Evolutionary conservation across 2,888 invertebrate genomes (phyloP), one percentile per base, ranked within the genome.

Genomic region (Tachystola acroxantha): DNA sequence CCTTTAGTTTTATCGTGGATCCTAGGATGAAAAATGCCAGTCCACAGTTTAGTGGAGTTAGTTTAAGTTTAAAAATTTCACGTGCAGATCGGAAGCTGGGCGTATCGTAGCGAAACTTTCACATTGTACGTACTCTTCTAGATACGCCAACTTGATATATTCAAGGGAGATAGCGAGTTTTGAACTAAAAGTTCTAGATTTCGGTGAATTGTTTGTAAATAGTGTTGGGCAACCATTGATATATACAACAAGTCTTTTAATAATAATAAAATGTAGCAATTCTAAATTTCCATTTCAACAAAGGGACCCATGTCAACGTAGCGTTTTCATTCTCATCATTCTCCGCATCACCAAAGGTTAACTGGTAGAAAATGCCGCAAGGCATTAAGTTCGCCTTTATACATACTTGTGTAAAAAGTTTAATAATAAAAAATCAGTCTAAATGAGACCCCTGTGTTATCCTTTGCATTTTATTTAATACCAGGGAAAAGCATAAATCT

Each of bases 121-220:
- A 7, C 27, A 11, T 27, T 27, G 27, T 27, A 27, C 12, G 5
- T 10, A 10, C 24, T 4, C n/a, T n/a, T n/a, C n/a, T n/a, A 32
- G 32, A 32, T 32, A 22, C 20, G 22, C 20, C 19, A 10, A n/a
- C 10, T 10, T 63, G 67, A 69, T 68, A 64, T 62, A 65, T 58
- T 55, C 62, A 37, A 45, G 29, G 30, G 43, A 54, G 66, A 67
- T 66, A 64, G 48, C 36, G 49, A 61, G 45, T 61, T 61, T 41
- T 40, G 40, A 24, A 53, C 53, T 52, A 53, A 47, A 48, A 47
- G 27, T 27, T 53, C 45, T 43, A 50, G 64, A 64, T 66, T 57
- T 55, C 46, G 48, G 50, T 50, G 52, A 53, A 54, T 53, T 60
- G 60, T 57, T 57, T 49, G 48, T 45, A 50, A 50, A 51, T 54